A percentile compares a stretch with the other conserved stretches of the same genome.
phyloP scores from a whole-genome alignment of 2,797 vertebrate species.

The Acanthurus tractus region DNA sequence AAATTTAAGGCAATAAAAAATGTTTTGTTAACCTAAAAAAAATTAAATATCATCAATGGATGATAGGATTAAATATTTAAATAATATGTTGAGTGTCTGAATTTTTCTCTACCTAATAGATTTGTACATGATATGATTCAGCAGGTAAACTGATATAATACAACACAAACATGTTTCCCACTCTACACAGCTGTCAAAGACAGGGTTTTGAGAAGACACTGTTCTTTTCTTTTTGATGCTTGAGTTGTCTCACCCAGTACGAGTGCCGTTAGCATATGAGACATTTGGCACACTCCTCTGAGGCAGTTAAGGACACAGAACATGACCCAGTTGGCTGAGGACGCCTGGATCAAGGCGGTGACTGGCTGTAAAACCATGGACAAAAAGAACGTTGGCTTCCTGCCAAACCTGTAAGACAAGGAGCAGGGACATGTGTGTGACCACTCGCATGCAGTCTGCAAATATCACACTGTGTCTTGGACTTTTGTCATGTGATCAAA shows the following conservation, averaged over 20 bases:
- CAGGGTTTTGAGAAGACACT: neutral
- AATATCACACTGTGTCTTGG: too few species aligned
- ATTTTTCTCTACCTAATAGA: too few species aligned
- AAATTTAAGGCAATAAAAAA: too few species aligned
- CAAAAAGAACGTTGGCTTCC: conserved; percentile 88
- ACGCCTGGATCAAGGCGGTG: conserved; percentile 86
- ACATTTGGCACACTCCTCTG: conserved; percentile 88
- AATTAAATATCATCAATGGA: too few species aligned
- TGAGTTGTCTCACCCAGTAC: conserved; percentile 85
- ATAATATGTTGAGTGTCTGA: too few species aligned
- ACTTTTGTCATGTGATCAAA: too few species aligned
- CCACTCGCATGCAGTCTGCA: too few species aligned
- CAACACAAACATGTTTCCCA: neutral
- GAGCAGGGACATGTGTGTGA: neutral
- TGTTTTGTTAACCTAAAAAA: too few species aligned
- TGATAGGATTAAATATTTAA: too few species aligned
- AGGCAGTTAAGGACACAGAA: conserved; percentile 86
- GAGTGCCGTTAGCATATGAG: conserved; percentile 86
- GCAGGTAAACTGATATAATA: too few species aligned
- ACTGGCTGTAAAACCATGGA: conserved; percentile 85
- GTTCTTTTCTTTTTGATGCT: neutral
- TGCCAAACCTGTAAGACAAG: conserved; percentile 85
- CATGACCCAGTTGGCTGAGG: conserved; percentile 88
- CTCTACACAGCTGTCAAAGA: neutral
- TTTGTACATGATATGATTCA: too few species aligned